These are phyloP conservation scores for Chromis chromis DNA, from an alignment of 2,797 vertebrate species.

Conservation along the genomic window DNA sequence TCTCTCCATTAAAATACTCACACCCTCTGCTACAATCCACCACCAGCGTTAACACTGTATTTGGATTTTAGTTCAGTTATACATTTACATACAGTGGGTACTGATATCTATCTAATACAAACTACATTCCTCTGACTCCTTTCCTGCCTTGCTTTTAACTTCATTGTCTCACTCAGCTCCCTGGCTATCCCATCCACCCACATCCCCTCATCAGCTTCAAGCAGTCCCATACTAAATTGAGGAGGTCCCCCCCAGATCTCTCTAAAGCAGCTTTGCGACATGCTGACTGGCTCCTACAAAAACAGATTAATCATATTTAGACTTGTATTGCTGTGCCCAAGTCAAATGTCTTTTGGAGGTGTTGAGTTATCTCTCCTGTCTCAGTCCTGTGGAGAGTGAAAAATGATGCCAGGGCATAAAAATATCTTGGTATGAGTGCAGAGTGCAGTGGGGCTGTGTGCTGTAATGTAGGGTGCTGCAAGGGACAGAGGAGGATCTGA, in stretches of 20 bases:
- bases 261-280: conserved; percentile 55
- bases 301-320: conserved; percentile 74
- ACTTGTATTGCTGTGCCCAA: conserved; percentile 46
- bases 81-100: conserved; percentile 2
- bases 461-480: conserved; percentile 60
- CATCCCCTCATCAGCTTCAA: conserved; percentile 26
- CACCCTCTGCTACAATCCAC: neutral
- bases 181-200: neutral
- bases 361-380: conserved; percentile 68
- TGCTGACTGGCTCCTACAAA: conserved; percentile 57
- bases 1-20: conserved; percentile 14
- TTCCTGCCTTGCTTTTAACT: conserved; percentile 4
- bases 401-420: conserved; percentile 72
- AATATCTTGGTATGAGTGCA: conserved; percentile 61
- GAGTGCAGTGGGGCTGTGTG: conserved; percentile 39
- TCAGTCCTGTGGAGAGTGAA: conserved; percentile 48
- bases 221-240: conserved; percentile 39
- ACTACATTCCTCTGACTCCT: conserved; percentile 20
- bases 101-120: conserved; percentile 11
- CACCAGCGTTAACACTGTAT: neutral
- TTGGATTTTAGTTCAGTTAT: conserved; percentile 9
- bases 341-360: conserved; percentile 68
- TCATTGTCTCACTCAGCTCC: conserved; percentile 10
- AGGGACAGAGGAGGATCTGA: conserved; percentile 50
- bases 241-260: conserved; percentile 40